Conservation (phyloP, 2,797 vertebrate species). For the Prionace glauca region DNA sequence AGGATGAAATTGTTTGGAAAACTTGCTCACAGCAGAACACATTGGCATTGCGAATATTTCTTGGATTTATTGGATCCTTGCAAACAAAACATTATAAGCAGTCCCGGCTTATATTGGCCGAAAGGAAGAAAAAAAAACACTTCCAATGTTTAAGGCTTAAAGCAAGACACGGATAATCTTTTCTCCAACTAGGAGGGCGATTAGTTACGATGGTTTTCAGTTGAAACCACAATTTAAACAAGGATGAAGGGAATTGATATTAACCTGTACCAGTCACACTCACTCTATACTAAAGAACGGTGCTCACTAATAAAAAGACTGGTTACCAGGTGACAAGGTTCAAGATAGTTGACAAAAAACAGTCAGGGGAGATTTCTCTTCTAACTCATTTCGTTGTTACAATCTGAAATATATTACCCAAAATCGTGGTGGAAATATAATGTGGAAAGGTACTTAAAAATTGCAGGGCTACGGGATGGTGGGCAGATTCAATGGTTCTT, state of each 20-base stretch:
- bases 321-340: not conserved
- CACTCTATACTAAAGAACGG: too few relatives aligned
- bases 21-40: not conserved
- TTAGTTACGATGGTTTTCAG: constrained; percentile 8
- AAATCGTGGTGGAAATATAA: not conserved
- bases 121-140: too few relatives aligned
- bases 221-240: not conserved
- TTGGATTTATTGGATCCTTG: not conserved
- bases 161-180: not conserved
- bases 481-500: not conserved
- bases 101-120: too few relatives aligned
- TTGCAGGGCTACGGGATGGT: not conserved
- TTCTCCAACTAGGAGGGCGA: not conserved
- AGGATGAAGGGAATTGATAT: not conserved
- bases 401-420: too few relatives aligned
- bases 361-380: not conserved
- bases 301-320: not conserved
- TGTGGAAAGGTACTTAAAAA: not conserved
- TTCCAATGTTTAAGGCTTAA: not conserved
- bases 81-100: not conserved
- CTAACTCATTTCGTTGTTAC: not conserved
- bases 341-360: not conserved
- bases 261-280: not conserved
- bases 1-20: not conserved
- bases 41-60: not conserved